A percentile compares a stretch with the other conserved stretches of the same genome.
Conservation (phyloP, 1,140 invertebrate species). For the Mycetomoellerius zeteki region DNA sequence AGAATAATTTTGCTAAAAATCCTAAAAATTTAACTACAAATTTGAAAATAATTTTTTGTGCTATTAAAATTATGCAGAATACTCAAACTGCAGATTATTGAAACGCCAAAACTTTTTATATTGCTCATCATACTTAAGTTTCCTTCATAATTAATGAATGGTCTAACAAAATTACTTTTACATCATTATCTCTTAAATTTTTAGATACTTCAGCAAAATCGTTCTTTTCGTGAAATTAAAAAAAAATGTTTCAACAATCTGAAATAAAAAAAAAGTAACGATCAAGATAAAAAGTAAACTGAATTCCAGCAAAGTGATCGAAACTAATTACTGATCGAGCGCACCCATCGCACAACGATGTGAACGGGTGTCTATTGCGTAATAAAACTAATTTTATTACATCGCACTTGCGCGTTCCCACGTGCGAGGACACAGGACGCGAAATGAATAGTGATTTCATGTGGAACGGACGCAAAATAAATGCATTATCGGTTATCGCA, state of each 20-base stretch:
- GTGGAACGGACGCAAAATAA: constrained; percentile 37
- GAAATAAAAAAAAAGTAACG: neutral
- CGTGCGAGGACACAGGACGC: constrained; percentile 48
- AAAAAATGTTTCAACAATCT: neutral
- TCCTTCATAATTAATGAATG: too few relatives aligned
- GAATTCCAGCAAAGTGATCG: neutral
- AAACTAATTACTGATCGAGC: neutral
- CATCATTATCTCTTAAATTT: too few relatives aligned
- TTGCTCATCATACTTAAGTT: too few relatives aligned
- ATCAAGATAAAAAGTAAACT: neutral
- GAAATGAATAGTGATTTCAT: constrained; percentile 27
- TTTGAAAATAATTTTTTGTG: too few relatives aligned
- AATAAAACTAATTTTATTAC: constrained; percentile 10
- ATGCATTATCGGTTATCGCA: constrained; percentile 29
- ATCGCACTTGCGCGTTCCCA: neutral
- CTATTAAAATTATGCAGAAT: too few relatives aligned
- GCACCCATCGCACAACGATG: neutral
- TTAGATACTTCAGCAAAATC: too few relatives aligned
- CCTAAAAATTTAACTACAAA: too few relatives aligned
- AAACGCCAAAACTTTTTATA: too few relatives aligned
- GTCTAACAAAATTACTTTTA: too few relatives aligned
- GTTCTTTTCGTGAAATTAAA: neutral
- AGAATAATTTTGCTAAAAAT: too few relatives aligned
- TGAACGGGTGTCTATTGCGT: neutral
- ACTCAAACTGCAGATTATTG: too few relatives aligned